Percentiles rank a stretch among this genome's conserved stretches.
Conservation (phyloP, 2,797 vertebrate species). For the Sylvia borin region DNA sequence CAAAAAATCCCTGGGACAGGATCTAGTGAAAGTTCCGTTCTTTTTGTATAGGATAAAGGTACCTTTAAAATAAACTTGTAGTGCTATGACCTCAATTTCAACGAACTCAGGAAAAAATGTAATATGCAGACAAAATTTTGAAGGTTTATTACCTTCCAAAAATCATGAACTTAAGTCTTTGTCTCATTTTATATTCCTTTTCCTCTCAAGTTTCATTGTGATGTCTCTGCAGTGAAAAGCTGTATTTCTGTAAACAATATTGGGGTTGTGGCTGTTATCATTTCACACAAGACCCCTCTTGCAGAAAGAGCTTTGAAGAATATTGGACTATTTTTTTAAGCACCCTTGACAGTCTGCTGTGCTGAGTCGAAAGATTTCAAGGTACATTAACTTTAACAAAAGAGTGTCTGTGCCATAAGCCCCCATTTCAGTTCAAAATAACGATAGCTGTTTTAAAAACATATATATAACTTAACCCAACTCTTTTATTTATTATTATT, state of each 20-base stretch:
- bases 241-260: conserved; percentile 67
- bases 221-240: conserved; percentile 30
- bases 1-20: background rate
- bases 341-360: conserved; percentile 60
- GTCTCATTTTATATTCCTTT: conserved; percentile 44
- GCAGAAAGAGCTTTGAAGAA: conserved; percentile 57
- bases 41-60: background rate
- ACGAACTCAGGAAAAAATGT: background rate
- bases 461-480: conserved; percentile 47
- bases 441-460: conserved; percentile 34
- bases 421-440: conserved; percentile 46
- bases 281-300: conserved; percentile 67
- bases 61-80: background rate
- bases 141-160: conserved; percentile 19
- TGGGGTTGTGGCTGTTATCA: conserved; percentile 57
- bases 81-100: background rate
- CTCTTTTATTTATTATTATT: conserved; percentile 61
- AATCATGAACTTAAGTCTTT: background rate
- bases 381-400: conserved; percentile 71
- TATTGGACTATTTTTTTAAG: conserved; percentile 67
- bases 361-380: conserved; percentile 65
- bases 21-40: background rate
- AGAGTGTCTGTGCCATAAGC: conserved; percentile 46
- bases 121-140: background rate
- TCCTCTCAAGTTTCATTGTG: background rate